phyloP scores from a whole-genome alignment of 1,140 invertebrate genomes.

The Latrodectus geometricus region DNA sequence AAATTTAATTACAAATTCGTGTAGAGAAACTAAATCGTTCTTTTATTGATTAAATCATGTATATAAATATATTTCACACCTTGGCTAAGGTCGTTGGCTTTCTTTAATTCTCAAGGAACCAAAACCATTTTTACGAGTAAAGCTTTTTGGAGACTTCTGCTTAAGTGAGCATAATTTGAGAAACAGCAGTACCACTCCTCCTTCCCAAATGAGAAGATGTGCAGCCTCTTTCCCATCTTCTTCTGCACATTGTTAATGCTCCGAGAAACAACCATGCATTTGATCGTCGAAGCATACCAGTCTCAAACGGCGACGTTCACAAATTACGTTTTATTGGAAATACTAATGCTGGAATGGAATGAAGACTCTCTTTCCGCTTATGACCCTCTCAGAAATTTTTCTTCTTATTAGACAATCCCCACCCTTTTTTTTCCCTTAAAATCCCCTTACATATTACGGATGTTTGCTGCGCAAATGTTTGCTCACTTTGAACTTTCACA shows the following conservation, averaged over 20 bases:
- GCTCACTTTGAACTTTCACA: conserved; percentile 51
- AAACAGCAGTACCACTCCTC: background rate
- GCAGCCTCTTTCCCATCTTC: background rate
- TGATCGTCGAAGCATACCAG: conserved; percentile 38
- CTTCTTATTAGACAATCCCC: background rate
- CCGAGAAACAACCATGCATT: conserved; percentile 47
- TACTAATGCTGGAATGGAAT: conserved; percentile 33
- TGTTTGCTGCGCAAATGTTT: conserved; percentile 50
- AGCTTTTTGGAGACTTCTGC: conserved; percentile 45
- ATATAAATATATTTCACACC: too few species aligned
- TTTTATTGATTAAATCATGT: too few species aligned
- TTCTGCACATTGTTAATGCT: conserved; percentile 34
- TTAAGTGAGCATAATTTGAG: conserved; percentile 16
- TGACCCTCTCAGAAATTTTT: background rate
- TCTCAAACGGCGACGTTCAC: conserved; percentile 48
- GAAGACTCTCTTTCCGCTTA: conserved; percentile 28
- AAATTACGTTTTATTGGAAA: conserved; percentile 60
- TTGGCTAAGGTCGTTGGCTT: background rate
- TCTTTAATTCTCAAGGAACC: background rate
- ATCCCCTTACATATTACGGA: conserved; percentile 31
- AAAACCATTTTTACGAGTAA: background rate
- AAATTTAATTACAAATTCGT: too few species aligned
- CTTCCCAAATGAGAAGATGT: background rate
- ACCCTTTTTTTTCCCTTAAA: conserved; percentile 17
- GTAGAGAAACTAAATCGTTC: too few species aligned